Conservation (phyloP, 2,113 vertebrate species). For the Malurus alboscapulatus region DNA sequence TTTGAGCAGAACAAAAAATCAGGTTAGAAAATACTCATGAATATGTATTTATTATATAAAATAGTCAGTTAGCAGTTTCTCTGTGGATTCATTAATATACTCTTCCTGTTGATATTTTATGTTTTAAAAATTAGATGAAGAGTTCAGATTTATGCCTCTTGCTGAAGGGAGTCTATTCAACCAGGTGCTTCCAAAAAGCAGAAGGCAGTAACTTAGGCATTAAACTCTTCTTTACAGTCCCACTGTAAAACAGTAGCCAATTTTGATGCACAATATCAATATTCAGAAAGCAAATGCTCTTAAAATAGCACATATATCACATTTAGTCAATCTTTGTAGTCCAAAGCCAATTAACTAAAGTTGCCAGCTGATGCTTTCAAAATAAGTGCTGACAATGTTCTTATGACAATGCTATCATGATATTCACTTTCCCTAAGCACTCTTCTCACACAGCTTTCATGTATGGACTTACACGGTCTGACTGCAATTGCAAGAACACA, state of each 20-base stretch:
- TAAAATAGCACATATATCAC: not conserved
- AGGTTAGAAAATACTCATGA: not conserved
- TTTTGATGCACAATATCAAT: not conserved
- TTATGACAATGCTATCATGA: not conserved
- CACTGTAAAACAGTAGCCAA: not conserved
- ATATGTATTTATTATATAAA: not conserved
- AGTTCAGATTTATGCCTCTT: not conserved
- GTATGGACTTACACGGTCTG: not conserved
- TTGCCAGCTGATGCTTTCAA: not conserved
- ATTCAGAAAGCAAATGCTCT: not conserved
- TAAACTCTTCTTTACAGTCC: not conserved
- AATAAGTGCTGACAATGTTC: not conserved
- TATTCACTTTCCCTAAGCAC: not conserved
- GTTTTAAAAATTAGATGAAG: not conserved
- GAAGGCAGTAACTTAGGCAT: not conserved
- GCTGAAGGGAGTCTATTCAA: not conserved
- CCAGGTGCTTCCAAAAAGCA: not conserved
- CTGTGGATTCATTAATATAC: not conserved
- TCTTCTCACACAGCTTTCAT: not conserved
- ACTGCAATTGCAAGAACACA: not conserved
- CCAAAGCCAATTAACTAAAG: not conserved
- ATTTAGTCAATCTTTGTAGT: not conserved
- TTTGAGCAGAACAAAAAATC: not conserved
- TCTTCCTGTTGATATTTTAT: not conserved
- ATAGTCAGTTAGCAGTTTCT: not conserved